Evolutionary conservation across 2,888 invertebrate species (phyloP), one percentile per base, ranked within the genome.

Genomic region (Uropetala carovei): DNA sequence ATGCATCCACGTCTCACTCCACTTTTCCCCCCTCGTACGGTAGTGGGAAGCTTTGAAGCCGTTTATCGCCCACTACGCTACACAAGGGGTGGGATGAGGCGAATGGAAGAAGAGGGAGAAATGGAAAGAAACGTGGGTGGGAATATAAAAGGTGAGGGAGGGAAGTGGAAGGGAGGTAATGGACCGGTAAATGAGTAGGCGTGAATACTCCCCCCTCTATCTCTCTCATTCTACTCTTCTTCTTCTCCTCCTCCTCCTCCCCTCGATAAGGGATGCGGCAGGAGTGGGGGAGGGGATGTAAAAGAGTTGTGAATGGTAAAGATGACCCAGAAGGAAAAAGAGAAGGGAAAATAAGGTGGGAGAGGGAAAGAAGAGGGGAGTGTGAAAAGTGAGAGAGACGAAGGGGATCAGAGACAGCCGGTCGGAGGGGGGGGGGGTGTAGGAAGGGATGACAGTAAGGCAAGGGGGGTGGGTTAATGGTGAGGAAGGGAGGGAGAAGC

Each of bases 101-200:
- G 68, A 22, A 68, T 5, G 68, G 18, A 75, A 11, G 43, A 43
- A 43, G 43, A 43, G 75, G 75, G 75, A 75, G 27, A 27, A 2
- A 27, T 9, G 59, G 86, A 58, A 30, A 64, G 14, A 18, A 18
- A 60, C 27, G 86, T 16, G 58, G 59, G 22, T 59, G 60, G 56
- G 30, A 18, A 56, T 30, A 27, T n/a, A 43, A n/a, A n/a, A 68
- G 30, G n/a, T 14, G 82, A 30, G 59, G 85, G 59, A 59, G 59
- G 75, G 75, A 75, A 10, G 22, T n/a, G 64, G 13, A 68, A 59
- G 89, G 64, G 89, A n/a, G 64, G 89, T 89, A 89, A 89, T 89
- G 89, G 89, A 89, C 60, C 64, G 89, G 89, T 89, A 89, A 89
- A 89, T 89, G 89, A 89, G 89, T 89, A 89, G 89, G 89, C 64